Percentiles rank a stretch among this genome's conserved stretches.
These are phyloP conservation scores for Anastatus disparis DNA, from an alignment of 1,140 invertebrate genomes.

Conservation along the genomic window DNA sequence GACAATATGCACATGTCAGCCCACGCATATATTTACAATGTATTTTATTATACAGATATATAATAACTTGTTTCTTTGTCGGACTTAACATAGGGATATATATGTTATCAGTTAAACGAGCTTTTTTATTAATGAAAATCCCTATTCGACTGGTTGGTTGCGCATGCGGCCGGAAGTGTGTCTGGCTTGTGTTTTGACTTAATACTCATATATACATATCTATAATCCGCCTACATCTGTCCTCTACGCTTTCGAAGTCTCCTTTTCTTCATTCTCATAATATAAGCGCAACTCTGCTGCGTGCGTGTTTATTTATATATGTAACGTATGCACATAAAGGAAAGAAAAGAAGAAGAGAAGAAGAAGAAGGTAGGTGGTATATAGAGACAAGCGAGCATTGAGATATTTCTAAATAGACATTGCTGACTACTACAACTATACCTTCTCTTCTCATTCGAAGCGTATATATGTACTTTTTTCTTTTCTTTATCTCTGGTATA, in stretches of 20 bases:
- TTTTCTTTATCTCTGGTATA: no score
- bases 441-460: no score
- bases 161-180: conserved; percentile 8
- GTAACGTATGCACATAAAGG: no score
- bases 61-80: no score
- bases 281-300: not conserved
- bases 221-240: not conserved
- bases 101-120: no score
- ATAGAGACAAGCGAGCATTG: not conserved
- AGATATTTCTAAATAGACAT: conserved; percentile 11
- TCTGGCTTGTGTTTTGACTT: not conserved
- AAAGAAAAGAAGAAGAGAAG: not conserved
- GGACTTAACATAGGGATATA: no score
- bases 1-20: not conserved
- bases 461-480: not conserved
- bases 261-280: not conserved
- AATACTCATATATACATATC: not conserved
- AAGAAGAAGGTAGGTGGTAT: not conserved
- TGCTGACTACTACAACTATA: not conserved
- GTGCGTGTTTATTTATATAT: no score
- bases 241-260: not conserved
- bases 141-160: not conserved
- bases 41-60: no score
- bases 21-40: not conserved
- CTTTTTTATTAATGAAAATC: not conserved